These are phyloP conservation scores for Mormyrus hasselquistii DNA, from an alignment of 2,797 vertebrate genomes.

Conservation along the genomic window DNA sequence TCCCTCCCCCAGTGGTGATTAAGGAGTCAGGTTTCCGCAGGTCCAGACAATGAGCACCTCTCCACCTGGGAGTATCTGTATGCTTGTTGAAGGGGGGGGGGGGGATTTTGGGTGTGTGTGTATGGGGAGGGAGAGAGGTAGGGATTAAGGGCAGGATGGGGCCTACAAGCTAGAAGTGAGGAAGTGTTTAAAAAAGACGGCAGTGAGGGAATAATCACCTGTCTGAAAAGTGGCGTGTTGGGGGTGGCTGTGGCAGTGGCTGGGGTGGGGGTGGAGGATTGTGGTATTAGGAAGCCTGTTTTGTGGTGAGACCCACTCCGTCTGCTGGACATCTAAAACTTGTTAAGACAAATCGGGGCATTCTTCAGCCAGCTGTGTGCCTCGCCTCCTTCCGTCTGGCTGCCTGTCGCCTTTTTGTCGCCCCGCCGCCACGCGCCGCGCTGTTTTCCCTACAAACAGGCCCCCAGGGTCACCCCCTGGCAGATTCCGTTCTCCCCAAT, in stretches of 20 bases:
- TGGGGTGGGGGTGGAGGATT: background rate
- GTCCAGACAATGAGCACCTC: background rate
- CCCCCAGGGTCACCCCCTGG: background rate
- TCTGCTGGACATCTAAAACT: background rate
- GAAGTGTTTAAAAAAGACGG: background rate
- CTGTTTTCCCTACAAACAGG: background rate
- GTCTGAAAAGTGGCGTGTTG: background rate
- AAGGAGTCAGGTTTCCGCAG: background rate
- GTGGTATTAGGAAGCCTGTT: background rate
- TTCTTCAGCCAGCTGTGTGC: background rate
- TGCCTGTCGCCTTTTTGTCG: background rate
- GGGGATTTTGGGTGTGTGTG: background rate
- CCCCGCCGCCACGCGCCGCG: background rate
- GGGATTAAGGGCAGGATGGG: background rate
- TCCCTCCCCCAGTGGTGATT: background rate
- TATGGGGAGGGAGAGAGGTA: background rate
- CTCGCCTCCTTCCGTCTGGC: background rate
- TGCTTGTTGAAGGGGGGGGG: background rate
- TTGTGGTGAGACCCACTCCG: background rate
- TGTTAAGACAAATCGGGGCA: background rate
- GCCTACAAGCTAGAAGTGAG: background rate
- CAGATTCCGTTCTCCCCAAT: background rate
- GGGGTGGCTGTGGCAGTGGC: background rate
- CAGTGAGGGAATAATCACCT: background rate
- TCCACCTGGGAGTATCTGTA: background rate